phyloP scores from a whole-genome alignment of 2,797 vertebrate species.

The Psittacula echo region DNA sequence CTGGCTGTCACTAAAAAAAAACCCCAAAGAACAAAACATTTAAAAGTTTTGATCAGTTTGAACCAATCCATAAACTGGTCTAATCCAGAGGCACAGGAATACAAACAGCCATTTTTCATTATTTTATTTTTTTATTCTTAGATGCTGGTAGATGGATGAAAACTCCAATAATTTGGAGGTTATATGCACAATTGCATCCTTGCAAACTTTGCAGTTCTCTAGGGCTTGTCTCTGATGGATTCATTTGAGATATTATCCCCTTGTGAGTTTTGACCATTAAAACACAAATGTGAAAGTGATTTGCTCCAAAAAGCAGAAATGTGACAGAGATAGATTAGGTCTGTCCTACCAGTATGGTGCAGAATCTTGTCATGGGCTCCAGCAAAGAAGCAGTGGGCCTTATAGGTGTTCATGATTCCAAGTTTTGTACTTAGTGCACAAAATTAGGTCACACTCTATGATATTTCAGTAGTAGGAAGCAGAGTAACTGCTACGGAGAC shows the following conservation, averaged over 20 bases:
- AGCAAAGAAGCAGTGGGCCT: neutral
- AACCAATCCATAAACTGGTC: neutral
- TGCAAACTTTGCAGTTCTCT: neutral
- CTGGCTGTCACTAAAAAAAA: neutral
- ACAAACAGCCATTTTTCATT: neutral
- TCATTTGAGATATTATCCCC: neutral
- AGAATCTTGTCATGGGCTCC: neutral
- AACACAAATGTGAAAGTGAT: neutral
- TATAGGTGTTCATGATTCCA: neutral
- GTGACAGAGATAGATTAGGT: neutral
- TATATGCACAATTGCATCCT: neutral
- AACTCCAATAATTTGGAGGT: neutral
- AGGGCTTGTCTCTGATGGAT: neutral
- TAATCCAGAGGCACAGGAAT: neutral
- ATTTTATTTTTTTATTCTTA: neutral
- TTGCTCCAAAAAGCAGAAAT: neutral
- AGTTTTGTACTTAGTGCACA: neutral
- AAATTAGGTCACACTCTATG: neutral
- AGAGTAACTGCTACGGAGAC: neutral
- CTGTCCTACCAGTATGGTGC: neutral
- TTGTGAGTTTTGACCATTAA: neutral
- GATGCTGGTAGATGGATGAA: neutral
- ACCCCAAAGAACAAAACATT: neutral
- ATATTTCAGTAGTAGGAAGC: neutral
- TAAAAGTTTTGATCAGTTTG: slow-evolving; percentile 16